Percentiles rank a stretch among this genome's conserved stretches.
phyloP scores from a whole-genome alignment of 2,113 vertebrate species.

The Sigmodon hispidus region DNA sequence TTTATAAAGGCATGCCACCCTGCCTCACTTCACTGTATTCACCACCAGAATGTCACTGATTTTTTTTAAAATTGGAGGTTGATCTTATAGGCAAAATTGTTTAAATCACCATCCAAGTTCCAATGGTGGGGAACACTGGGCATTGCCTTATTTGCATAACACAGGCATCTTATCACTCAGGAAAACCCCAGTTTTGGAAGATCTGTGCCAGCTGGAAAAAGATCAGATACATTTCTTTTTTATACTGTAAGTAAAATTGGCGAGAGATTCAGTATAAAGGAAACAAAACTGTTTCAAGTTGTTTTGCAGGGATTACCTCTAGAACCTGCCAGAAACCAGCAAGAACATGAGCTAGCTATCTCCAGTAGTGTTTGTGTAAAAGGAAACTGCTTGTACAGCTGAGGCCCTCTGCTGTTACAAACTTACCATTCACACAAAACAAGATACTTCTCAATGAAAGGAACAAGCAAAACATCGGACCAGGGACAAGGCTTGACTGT shows the following conservation, averaged over 20 bases:
- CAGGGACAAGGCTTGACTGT: neutral
- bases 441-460: neutral
- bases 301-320: neutral
- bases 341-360: neutral
- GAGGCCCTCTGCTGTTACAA: neutral
- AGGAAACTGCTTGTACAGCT: neutral
- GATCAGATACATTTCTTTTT: neutral
- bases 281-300: neutral
- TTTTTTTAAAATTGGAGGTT: neutral
- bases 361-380: neutral
- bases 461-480: neutral
- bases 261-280: neutral
- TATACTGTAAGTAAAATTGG: neutral
- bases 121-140: too few species aligned
- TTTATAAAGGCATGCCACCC: neutral
- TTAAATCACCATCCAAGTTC: neutral
- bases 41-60: neutral
- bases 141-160: neutral
- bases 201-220: conserved; percentile 5
- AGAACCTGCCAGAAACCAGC: neutral
- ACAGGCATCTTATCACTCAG: neutral
- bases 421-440: neutral
- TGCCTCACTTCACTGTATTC: neutral
- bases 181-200: conserved; percentile 38
- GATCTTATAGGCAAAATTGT: neutral